A percentile compares a stretch with the other conserved stretches of the same genome.
phyloP scores from a whole-genome alignment of 2,888 invertebrate species.

The Xylocampa areola region DNA sequence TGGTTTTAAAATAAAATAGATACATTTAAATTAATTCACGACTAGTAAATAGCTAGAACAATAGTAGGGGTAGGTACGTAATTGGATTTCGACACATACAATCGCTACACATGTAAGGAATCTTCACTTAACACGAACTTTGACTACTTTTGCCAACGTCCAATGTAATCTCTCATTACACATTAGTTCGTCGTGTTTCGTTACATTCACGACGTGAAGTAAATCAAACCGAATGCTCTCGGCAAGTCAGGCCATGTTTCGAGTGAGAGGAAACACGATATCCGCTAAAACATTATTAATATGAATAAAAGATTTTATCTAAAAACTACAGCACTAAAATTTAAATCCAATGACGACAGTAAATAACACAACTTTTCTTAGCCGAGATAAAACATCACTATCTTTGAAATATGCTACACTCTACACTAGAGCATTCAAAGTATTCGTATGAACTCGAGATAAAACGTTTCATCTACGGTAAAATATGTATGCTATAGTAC shows the following conservation, averaged over 20 bases:
- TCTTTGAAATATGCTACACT: background rate
- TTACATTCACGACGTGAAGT: no score
- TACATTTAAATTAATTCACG: constrained; percentile 33
- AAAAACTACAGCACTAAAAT: no score
- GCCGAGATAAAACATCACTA: background rate
- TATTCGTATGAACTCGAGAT: constrained; percentile 10
- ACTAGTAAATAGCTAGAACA: constrained; percentile 28
- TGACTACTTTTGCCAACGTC: background rate
- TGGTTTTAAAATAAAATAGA: constrained; percentile 25
- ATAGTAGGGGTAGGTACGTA: constrained; percentile 19
- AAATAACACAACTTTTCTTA: background rate
- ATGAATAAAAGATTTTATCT: no score
- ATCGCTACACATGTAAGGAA: constrained; percentile 4
- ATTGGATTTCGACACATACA: constrained; percentile 26
- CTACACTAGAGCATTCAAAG: constrained; percentile 4
- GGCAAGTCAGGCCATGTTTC: no score
- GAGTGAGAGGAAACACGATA: no score
- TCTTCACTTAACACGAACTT: no score
- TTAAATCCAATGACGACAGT: background rate
- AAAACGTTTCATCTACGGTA: constrained; percentile 34
- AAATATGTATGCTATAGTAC: constrained; percentile 56
- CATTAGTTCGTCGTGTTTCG: background rate
- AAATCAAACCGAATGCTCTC: no score
- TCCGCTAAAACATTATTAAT: no score
- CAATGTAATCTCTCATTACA: constrained; percentile 7